Conservation (phyloP, 2,888 invertebrate species). For the Hipparchia semele region DNA sequence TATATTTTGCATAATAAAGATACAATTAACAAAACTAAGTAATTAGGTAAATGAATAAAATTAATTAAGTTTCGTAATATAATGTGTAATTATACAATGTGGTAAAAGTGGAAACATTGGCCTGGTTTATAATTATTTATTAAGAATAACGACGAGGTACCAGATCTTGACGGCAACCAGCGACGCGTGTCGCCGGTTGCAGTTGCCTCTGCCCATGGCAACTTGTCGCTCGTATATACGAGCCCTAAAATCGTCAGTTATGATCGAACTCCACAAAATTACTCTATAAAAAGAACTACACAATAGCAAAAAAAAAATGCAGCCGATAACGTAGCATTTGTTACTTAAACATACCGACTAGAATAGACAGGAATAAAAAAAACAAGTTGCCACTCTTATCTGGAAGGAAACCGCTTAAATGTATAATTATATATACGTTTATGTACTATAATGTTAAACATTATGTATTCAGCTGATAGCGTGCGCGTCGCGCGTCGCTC, state of each 20-base stretch:
- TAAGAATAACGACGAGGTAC: background rate
- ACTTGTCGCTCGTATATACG: too few relatives aligned
- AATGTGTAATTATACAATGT: background rate
- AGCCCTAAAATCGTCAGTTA: too few relatives aligned
- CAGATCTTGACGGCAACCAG: too few relatives aligned
- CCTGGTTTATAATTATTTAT: background rate
- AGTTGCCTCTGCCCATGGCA: too few relatives aligned
- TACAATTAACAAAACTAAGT: background rate
- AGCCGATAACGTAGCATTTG: background rate
- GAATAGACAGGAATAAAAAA: background rate
- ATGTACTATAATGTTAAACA: background rate
- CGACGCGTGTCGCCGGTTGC: too few relatives aligned
- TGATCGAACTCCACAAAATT: too few relatives aligned
- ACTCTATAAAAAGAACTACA: background rate
- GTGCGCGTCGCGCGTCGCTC: too few relatives aligned
- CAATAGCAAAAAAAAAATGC: background rate
- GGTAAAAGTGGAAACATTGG: constrained; percentile 7
- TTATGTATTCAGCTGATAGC: constrained; percentile 5
- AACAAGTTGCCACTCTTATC: constrained; percentile 42
- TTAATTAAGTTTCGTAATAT: background rate
- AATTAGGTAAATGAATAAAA: background rate
- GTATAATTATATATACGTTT: background rate
- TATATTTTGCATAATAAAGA: too few relatives aligned
- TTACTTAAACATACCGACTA: constrained; percentile 21
- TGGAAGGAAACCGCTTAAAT: constrained; percentile 35